These are phyloP conservation scores for Leucophenga varia DNA, from an alignment of 1,140 invertebrate species.

Conservation along the genomic window DNA sequence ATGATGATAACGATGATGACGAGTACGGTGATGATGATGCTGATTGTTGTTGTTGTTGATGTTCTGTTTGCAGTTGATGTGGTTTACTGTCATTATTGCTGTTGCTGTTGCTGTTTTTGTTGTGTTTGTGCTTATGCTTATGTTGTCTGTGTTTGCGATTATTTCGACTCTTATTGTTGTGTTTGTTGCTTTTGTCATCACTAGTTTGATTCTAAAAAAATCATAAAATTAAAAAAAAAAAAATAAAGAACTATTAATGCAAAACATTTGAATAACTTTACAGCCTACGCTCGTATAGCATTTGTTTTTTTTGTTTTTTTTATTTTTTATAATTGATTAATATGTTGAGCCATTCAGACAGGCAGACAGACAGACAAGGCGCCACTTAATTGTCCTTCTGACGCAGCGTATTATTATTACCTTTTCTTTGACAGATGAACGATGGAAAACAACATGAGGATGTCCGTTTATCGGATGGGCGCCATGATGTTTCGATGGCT, in stretches of 20 bases:
- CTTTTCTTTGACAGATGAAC: constrained; percentile 61
- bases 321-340: background rate
- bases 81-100: too few relatives aligned
- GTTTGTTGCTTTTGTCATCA: background rate
- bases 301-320: background rate
- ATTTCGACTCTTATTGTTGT: constrained; percentile 9
- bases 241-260: too few relatives aligned
- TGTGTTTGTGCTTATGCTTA: background rate
- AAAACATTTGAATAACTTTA: too few relatives aligned
- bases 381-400: background rate
- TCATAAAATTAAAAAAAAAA: too few relatives aligned
- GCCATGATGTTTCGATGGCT: constrained; percentile 68
- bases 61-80: too few relatives aligned
- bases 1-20: too few relatives aligned
- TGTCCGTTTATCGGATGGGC: constrained; percentile 59
- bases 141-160: constrained; percentile 11
- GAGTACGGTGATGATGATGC: too few relatives aligned
- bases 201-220: too few relatives aligned
- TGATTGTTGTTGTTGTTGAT: too few relatives aligned
- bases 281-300: too few relatives aligned
- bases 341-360: background rate
- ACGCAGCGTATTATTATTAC: constrained; percentile 30
- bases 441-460: constrained; percentile 70
- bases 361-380: background rate
- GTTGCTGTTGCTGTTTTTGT: background rate